Base-by-base conservation (phyloP, 2,797 vertebrate genomes). In the Hippocampus kuda region DNA sequence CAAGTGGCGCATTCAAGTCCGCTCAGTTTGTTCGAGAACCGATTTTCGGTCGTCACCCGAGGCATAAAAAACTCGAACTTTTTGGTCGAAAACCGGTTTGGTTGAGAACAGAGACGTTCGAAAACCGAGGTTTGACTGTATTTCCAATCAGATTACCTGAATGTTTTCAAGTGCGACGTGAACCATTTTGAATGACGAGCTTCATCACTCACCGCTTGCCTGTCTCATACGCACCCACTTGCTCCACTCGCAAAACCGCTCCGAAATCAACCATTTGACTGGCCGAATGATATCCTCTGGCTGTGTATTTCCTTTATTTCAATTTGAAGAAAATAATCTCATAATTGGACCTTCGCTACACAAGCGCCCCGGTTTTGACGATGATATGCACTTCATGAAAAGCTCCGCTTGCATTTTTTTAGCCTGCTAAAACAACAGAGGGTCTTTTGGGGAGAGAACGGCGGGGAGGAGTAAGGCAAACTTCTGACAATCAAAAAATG, bases 401-500 rank as follows among this genome's bases (percentile, higher is more conserved):
- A 70, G 66, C 59, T 34, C 12, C 66, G 57, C 67, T 80, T 61
- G 51, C 57, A 51, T 68, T 48, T 4, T 68, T 67, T 76, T 48
- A 78, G 74, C 51, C 68, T 75, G 66, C 46, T 79, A 66, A 80
- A 77, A 46, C 72, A 75, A 76, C 51, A 44, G 41, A 73, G 63
- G 42, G 67, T 70, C 27, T 67, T 70, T 72, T 74, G 20, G 62
- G 38, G 61, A 41, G 20, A 27, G 34, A 11, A 12, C 22, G 60
- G 8, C 20, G 18, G 41, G 60, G 16, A 22, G 18, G 41, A 44
- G 62, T 44, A 13, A 68, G 67, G 41, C 66, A 68, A 74, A 75
- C 20, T 74, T 78, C 73, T 69, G 56, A 75, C 78, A 68, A 68
- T 75, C 60, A 72, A 70, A 41, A 70, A 78, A 73, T 66, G 70